Evolutionary conservation across 2,797 vertebrate genomes (phyloP).

Genomic region (Phyllotis vaccarum): DNA sequence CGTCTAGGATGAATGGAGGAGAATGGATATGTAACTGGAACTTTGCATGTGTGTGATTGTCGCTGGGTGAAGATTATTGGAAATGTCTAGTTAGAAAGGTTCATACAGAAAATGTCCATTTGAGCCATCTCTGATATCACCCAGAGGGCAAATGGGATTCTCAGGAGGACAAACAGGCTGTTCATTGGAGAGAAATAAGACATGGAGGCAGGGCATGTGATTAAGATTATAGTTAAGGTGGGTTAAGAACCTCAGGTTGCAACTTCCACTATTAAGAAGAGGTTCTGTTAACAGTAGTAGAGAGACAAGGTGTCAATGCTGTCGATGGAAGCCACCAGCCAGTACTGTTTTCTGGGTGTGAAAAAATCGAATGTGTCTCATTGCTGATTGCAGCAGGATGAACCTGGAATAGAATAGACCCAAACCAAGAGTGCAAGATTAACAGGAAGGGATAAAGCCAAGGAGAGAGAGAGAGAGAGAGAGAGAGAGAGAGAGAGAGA

Average conservation of each 20-base stretch:
- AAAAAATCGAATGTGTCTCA: not conserved
- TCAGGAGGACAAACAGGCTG: not conserved
- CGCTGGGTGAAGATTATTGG: not conserved
- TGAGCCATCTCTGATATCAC: constrained; percentile 2
- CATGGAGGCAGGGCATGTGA: not conserved
- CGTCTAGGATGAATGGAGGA: not conserved
- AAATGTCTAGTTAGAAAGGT: not conserved
- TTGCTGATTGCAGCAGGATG: not conserved
- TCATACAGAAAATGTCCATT: not conserved
- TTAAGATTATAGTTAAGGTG: not conserved
- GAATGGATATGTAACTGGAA: not conserved
- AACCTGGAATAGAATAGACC: not conserved
- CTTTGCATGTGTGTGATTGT: not conserved
- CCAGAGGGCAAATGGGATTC: not conserved
- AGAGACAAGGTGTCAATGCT: not conserved
- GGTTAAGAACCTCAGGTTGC: not conserved
- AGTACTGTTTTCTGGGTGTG: not conserved
- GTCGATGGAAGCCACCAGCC: not conserved
- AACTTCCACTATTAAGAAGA: not conserved
- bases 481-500: fast-evolving
- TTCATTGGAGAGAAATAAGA: not conserved
- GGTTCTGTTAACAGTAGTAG: not conserved
- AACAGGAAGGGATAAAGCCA: not conserved
- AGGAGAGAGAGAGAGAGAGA: not conserved
- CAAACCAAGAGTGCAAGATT: not conserved